phyloP scores from a whole-genome alignment of 2,888 invertebrate species.

The Drosophila dives region DNA sequence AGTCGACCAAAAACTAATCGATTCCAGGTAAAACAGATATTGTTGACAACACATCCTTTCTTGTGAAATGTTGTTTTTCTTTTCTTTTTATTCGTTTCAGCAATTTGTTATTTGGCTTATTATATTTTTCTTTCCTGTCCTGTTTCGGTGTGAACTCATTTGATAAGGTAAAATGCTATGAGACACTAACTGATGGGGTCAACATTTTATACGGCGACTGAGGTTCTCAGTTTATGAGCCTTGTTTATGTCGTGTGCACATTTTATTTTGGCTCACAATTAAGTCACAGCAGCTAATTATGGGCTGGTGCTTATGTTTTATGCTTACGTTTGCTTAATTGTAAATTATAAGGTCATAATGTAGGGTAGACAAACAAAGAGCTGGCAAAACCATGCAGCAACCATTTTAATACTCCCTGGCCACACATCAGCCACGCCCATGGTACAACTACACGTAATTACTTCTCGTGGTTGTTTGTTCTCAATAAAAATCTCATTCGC shows the following conservation, averaged over 20 bases:
- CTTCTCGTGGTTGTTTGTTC: constrained; percentile 46
- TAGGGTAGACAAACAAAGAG: constrained; percentile 21
- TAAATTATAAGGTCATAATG: constrained; percentile 76
- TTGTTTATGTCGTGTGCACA: constrained; percentile 40
- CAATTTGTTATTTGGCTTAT: constrained; percentile 13
- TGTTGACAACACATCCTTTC: constrained; percentile 15
- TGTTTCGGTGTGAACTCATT: constrained; percentile 41
- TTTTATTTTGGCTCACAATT: constrained; percentile 59
- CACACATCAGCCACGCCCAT: constrained; percentile 54
- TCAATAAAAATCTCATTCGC: constrained; percentile 79
- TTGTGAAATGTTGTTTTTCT: neutral
- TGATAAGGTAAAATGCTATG: constrained; percentile 25
- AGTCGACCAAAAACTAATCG: constrained; percentile 37
- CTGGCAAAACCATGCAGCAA: constrained; percentile 31
- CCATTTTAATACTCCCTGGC: constrained; percentile 69
- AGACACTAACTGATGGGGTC: constrained; percentile 53
- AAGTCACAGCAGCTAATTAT: constrained; percentile 63
- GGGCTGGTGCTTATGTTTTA: constrained; percentile 58
- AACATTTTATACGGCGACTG: constrained; percentile 17
- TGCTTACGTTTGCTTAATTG: constrained; percentile 77
- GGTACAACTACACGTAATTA: constrained; percentile 5
- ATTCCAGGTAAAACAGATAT: constrained; percentile 36
- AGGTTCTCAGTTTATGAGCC: constrained; percentile 5
- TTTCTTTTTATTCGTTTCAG: constrained; percentile 6
- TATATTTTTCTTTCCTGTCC: constrained; percentile 1